These are phyloP conservation scores for Ptychobarbus kaznakovi DNA, from an alignment of 2,797 vertebrate genomes.

Conservation along the genomic window DNA sequence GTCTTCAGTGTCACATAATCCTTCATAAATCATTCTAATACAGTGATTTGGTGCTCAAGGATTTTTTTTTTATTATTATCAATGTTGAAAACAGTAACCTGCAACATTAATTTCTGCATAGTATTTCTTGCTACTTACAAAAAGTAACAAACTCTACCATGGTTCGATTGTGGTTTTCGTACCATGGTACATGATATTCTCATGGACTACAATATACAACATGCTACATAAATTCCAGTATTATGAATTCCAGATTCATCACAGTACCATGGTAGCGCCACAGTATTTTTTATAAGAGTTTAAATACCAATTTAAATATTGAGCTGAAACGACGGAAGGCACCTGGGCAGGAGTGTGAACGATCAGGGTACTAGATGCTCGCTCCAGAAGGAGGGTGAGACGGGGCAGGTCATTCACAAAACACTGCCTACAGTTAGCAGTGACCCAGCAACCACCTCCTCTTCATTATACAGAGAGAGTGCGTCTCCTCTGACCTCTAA, in stretches of 20 bases:
- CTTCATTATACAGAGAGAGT: constrained; percentile 49
- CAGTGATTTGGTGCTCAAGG: neutral
- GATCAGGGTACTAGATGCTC: neutral
- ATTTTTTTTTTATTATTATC: neutral
- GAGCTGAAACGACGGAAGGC: neutral
- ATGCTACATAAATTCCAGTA: neutral
- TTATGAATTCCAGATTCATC: neutral
- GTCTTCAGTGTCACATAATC: neutral
- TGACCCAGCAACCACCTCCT: constrained; percentile 39
- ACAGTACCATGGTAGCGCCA: neutral
- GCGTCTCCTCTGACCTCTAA: constrained; percentile 60
- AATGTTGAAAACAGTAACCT: neutral
- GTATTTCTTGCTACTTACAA: neutral
- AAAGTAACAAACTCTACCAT: neutral
- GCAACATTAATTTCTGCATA: too few relatives aligned
- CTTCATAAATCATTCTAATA: neutral
- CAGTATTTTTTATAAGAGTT: neutral
- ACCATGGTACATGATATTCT: neutral
- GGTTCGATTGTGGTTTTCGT: neutral
- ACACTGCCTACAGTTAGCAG: constrained; percentile 42
- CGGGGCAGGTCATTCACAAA: neutral
- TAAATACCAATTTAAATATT: neutral
- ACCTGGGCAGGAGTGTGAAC: constrained; percentile 3
- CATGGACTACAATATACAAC: neutral
- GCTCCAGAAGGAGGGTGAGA: neutral